Percentiles rank a stretch among this genome's conserved stretches.
These are phyloP conservation scores for Criorhina ranunculi DNA, from an alignment of 2,888 invertebrate species.

Conservation along the genomic window DNA sequence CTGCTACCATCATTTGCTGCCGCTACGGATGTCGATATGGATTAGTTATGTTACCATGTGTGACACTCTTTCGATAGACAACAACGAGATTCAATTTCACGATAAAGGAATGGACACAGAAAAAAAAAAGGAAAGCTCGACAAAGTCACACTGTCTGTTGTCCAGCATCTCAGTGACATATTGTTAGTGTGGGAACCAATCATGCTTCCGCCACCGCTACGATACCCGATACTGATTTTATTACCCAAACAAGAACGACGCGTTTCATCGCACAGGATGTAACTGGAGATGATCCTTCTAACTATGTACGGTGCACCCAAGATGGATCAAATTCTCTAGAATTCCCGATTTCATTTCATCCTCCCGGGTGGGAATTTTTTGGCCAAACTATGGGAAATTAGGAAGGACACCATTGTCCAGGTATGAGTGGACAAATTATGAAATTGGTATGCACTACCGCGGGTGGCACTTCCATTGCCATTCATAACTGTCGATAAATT, in stretches of 20 bases:
- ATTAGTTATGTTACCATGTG: slow-evolving; percentile 75
- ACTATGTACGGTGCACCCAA: slow-evolving; percentile 1
- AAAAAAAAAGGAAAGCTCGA: slow-evolving; percentile 55
- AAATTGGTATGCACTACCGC: slow-evolving; percentile 54
- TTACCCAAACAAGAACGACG: slow-evolving; percentile 49
- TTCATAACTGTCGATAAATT: slow-evolving; percentile 72
- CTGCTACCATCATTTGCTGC: slow-evolving; percentile 56
- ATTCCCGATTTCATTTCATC: slow-evolving; percentile 35
- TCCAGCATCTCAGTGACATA: slow-evolving; percentile 72
- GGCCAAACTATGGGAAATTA: slow-evolving; percentile 55
- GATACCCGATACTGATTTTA: slow-evolving; percentile 70
- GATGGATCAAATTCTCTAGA: slow-evolving; percentile 63
- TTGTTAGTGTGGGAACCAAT: slow-evolving; percentile 73
- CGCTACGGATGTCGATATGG: slow-evolving; percentile 60
- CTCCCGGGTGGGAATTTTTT: slow-evolving; percentile 58
- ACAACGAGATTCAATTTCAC: slow-evolving; percentile 74
- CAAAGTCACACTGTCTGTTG: slow-evolving; percentile 65
- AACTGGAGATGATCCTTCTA: slow-evolving; percentile 70
- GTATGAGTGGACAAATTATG: slow-evolving; percentile 44
- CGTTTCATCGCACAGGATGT: slow-evolving; percentile 31
- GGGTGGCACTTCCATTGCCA: slow-evolving; percentile 28
- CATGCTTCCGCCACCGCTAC: slow-evolving; percentile 69
- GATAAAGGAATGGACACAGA: slow-evolving; percentile 21
- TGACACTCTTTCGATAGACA: slow-evolving; percentile 75
- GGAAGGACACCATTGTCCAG: slow-evolving; percentile 31